Percentiles rank a stretch among this genome's conserved stretches.
Conservation (phyloP, 2,797 vertebrate species). For the Muraenolepis orangiensis region DNA sequence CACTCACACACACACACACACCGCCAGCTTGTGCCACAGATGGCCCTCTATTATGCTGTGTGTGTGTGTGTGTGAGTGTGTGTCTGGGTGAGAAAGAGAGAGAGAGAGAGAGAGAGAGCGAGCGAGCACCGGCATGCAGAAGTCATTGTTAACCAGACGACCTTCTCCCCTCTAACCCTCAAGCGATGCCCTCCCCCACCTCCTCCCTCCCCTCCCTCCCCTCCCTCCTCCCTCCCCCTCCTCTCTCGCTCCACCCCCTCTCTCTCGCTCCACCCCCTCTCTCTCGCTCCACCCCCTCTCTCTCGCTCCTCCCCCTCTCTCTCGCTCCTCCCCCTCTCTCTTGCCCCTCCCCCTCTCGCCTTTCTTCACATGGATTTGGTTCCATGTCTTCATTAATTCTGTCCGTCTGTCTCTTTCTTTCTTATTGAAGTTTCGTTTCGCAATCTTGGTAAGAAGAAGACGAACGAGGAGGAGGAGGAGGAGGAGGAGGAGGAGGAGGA, state of each 20-base stretch:
- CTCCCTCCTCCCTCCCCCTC: neutral
- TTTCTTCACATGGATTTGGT: neutral
- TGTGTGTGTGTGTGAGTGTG: constrained; percentile 1
- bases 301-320: neutral
- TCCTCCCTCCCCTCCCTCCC: neutral
- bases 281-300: neutral
- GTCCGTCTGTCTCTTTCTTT: too few relatives aligned
- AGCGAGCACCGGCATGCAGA: neutral
- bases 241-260: neutral
- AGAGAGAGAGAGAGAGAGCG: neutral
- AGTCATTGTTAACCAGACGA: neutral
- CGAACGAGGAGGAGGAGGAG: too few relatives aligned
- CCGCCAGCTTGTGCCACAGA: neutral
- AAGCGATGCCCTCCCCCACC: constrained; percentile 15
- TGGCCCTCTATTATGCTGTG: neutral
- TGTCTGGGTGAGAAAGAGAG: neutral
- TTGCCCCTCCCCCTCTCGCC: neutral
- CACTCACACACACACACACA: neutral
- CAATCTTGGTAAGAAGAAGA: too few relatives aligned
- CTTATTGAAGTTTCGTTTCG: too few relatives aligned
- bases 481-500: too few relatives aligned
- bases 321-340: neutral
- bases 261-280: neutral
- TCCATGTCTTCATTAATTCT: too few relatives aligned
- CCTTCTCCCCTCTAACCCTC: neutral